Conservation (phyloP, 2,113 vertebrate genomes). For the Melospiza georgiana region DNA sequence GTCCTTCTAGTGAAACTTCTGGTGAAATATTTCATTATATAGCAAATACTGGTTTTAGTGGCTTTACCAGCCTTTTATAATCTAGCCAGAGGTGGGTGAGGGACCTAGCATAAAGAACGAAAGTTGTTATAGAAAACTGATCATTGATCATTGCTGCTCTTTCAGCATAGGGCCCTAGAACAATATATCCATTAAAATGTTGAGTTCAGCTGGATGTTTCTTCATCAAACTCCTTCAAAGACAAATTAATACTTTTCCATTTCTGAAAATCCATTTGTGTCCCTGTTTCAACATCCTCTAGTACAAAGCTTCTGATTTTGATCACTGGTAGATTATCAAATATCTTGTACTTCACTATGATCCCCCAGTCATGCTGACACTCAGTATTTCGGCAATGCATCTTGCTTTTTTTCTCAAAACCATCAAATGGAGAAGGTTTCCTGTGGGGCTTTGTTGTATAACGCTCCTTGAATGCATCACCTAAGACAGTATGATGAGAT, state of each 20-base stretch:
- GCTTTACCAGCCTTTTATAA: background rate
- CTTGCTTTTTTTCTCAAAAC: conserved; percentile 72
- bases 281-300: conserved; percentile 60
- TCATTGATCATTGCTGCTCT: background rate
- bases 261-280: conserved; percentile 52
- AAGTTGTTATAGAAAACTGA: background rate
- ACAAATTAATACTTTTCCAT: conserved; percentile 72
- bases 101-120: background rate
- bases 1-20: background rate
- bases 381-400: conserved; percentile 63
- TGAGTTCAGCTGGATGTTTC: conserved; percentile 30
- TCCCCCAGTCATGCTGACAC: conserved; percentile 78
- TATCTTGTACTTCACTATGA: conserved; percentile 67
- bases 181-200: background rate
- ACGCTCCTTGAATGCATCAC: conserved; percentile 38
- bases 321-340: conserved; percentile 77
- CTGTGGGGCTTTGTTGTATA: conserved; percentile 54
- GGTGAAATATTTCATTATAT: background rate
- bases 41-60: background rate
- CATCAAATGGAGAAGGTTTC: background rate
- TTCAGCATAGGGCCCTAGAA: background rate
- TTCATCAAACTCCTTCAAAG: conserved; percentile 68
- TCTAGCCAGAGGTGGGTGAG: background rate
- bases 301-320: conserved; percentile 80
- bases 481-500: conserved; percentile 70